Percentiles rank a stretch among this genome's conserved stretches.
These are phyloP conservation scores for Halisarca cf. caerulea DNA, from an alignment of 37 sponge, comb jelly and placozoan genomes.

Conservation along the genomic window DNA sequence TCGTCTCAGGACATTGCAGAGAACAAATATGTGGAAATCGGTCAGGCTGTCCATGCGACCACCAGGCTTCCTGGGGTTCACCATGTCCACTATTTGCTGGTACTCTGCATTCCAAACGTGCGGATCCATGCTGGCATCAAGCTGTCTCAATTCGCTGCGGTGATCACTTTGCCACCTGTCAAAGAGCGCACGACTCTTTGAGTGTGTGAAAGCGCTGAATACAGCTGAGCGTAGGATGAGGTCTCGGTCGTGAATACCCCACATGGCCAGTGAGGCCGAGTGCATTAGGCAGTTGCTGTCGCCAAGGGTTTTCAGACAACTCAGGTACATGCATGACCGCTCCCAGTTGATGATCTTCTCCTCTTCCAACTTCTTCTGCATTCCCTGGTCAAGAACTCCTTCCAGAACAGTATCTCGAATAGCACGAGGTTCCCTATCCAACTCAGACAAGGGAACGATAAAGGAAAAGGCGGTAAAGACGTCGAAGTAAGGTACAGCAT, in stretches of 20 bases:
- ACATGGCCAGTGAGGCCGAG: slow-evolving; percentile 86
- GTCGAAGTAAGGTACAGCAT: background rate
- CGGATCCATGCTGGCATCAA: slow-evolving; percentile 26
- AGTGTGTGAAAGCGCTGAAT: background rate
- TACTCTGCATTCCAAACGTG: slow-evolving; percentile 54
- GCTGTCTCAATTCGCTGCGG: background rate
- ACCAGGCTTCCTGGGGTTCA: background rate
- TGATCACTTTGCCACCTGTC: slow-evolving; percentile 40
- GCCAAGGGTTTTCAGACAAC: slow-evolving; percentile 53
- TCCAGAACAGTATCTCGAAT: background rate
- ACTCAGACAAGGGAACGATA: background rate
- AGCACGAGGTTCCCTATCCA: background rate
- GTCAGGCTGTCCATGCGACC: slow-evolving; percentile 40
- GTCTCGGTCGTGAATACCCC: slow-evolving; percentile 81
- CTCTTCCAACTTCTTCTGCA: slow-evolving; percentile 5
- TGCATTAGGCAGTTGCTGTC: slow-evolving; percentile 89
- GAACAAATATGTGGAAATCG: slow-evolving; percentile 77
- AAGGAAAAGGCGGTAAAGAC: slow-evolving; percentile 11
- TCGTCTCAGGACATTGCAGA: slow-evolving; percentile 66
- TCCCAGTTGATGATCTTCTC: slow-evolving; percentile 61
- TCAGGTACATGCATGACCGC: slow-evolving; percentile 5
- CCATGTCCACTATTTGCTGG: slow-evolving; percentile 23
- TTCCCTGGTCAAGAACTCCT: background rate
- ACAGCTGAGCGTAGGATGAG: slow-evolving; percentile 55
- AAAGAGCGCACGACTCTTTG: slow-evolving; percentile 11